Base-by-base conservation (phyloP, 2,113 vertebrate genomes). In the Baryphthengus martii region DNA sequence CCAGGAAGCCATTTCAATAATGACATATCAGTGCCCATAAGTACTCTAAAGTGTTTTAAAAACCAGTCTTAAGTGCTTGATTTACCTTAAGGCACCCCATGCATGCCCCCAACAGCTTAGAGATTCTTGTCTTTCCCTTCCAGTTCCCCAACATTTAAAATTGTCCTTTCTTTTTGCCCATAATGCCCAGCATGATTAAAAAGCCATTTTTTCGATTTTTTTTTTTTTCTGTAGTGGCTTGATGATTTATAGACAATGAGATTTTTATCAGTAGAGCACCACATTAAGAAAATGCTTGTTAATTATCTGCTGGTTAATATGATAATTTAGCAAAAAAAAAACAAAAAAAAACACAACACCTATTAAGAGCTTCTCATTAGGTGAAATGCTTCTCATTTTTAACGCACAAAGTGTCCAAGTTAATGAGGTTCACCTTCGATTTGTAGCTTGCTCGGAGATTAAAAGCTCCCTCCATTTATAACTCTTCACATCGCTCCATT, bases 281-380 rank as follows among this genome's bases (percentile, higher is more conserved):
- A n/a, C 93, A 96, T 97, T 97, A 97, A 93, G 94, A 94, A 94
- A 97, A 92, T 26, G 84, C 96, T 94, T 96, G 96, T 96, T 97
- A 96, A 97, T 96, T 95, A 96, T 96, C 81, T 91, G 52, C 93
- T 88, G 84, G 86, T 95, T 97, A 97, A 96, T 97, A 96, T 93
- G 97, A 96, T 97, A 97, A 97, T 97, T 97, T 88, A 95, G 72
- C 12, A 79, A 88, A 96, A 97, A 93, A 86, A 65, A 79, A 88
- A 96, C 96, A 93, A 86, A 65, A 53, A 53, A 53, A 53, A n/a
- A 61, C 24, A 39, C 82, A 97, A 84, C 96, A 97, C 90, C 85
- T 96, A 97, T 97, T 97, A 97, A 95, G 85, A 92, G 82, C 88
- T 96, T 76, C 96, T 97, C 94, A 96, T 97, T 96, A 97, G 89